Evolutionary conservation across 2,797 vertebrate species (phyloP).

Genomic region (Sebastes minor): DNA sequence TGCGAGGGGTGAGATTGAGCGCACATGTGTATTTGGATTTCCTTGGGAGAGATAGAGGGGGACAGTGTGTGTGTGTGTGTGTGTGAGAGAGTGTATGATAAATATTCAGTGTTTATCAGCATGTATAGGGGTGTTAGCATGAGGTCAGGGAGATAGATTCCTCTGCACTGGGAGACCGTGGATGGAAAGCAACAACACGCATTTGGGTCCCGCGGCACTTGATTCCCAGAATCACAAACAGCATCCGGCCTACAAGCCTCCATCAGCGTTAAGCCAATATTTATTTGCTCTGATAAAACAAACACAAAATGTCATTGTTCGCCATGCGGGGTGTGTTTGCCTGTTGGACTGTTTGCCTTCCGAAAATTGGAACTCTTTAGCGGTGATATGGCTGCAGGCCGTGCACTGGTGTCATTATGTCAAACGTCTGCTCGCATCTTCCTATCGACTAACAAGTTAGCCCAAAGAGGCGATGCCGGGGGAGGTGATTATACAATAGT

Average conservation of each 20-base stretch:
- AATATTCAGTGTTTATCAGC: slow-evolving; percentile 73
- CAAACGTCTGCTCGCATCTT: slow-evolving; percentile 29
- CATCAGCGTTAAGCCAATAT: slow-evolving; percentile 64
- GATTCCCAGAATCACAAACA: slow-evolving; percentile 66
- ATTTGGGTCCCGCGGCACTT: slow-evolving; percentile 44
- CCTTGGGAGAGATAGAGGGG: background rate
- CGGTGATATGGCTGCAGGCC: slow-evolving; percentile 34
- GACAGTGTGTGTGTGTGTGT: background rate
- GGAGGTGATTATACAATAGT: background rate
- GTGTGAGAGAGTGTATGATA: slow-evolving; percentile 42
- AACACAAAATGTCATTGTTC: slow-evolving; percentile 60
- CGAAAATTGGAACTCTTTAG: slow-evolving; percentile 50
- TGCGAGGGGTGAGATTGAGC: background rate
- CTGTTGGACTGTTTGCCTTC: slow-evolving; percentile 45
- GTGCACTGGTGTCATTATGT: slow-evolving; percentile 33
- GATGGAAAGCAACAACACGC: slow-evolving; percentile 51
- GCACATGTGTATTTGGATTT: slow-evolving; percentile 16
- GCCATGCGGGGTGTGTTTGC: slow-evolving; percentile 26
- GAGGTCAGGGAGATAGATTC: slow-evolving; percentile 65
- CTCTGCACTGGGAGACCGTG: slow-evolving; percentile 42
- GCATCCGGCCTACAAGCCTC: slow-evolving; percentile 51
- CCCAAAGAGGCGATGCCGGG: background rate
- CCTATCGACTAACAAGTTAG: slow-evolving; percentile 1
- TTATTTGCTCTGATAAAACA: slow-evolving; percentile 67
- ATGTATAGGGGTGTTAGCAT: slow-evolving; percentile 55